phyloP scores from a whole-genome alignment of 2,888 invertebrate genomes.

The Apodemia hepburni region DNA sequence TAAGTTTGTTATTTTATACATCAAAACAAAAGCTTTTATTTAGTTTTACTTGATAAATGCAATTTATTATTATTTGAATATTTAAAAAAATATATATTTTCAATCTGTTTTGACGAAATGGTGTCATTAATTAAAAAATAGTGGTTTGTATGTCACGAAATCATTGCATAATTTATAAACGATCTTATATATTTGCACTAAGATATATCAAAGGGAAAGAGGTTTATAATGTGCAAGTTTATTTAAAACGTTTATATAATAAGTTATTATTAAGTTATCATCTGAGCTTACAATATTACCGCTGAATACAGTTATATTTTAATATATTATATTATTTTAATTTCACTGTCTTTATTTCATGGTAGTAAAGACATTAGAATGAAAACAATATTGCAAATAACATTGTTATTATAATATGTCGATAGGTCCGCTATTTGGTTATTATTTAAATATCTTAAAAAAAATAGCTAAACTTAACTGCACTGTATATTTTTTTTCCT shows the following conservation, averaged over 20 bases:
- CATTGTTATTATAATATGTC: background rate
- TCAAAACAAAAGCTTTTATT: no score
- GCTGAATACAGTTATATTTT: background rate
- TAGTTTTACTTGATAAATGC: no score
- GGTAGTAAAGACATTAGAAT: background rate
- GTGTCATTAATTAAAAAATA: no score
- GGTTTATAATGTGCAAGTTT: slow-evolving; percentile 3
- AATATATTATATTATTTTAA: no score
- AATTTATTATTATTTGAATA: no score
- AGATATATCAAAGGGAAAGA: slow-evolving; percentile 1
- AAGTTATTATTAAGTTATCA: slow-evolving; percentile 2
- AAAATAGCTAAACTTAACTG: background rate
- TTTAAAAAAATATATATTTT: no score
- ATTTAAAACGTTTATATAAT: background rate
- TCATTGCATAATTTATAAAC: slow-evolving; percentile 1
- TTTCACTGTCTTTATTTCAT: background rate
- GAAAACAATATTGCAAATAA: background rate
- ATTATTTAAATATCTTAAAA: background rate
- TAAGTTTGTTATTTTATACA: background rate
- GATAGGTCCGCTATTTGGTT: background rate
- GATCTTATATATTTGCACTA: slow-evolving; percentile 8
- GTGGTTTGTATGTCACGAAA: background rate
- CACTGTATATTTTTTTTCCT: no score
- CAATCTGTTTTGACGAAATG: no score
- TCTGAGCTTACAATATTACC: background rate